Percentiles rank a stretch among this genome's conserved stretches.
Evolutionary conservation across 2,888 invertebrate species (phyloP).

Genomic region (Mythimna impura): DNA sequence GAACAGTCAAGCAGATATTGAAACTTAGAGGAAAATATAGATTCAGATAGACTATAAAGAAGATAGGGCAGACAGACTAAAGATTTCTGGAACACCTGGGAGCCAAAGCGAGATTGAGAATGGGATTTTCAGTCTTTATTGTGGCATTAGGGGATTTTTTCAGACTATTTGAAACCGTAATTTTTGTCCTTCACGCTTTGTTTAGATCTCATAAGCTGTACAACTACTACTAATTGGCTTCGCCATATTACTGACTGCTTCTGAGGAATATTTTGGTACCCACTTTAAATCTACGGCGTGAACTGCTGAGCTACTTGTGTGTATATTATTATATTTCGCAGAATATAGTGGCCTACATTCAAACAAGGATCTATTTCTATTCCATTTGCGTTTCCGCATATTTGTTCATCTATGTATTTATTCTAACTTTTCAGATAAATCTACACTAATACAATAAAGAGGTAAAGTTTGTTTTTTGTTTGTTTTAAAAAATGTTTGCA

Average conservation of each 20-base stretch:
- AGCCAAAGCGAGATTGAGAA: neutral
- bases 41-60: neutral
- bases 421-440: neutral
- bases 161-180: too few relatives aligned
- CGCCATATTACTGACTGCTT: neutral
- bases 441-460: too few relatives aligned
- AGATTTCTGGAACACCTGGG: neutral
- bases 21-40: neutral
- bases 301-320: neutral
- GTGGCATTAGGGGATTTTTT: too few relatives aligned
- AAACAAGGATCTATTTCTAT: conserved; percentile 34
- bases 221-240: neutral
- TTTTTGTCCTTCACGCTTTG: neutral
- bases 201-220: neutral
- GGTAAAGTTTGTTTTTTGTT: too few relatives aligned
- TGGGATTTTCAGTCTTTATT: neutral
- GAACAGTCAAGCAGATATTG: neutral
- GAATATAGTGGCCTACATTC: conserved; percentile 45
- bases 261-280: conserved; percentile 15
- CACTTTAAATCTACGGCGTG: neutral
- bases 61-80: neutral
- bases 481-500: too few relatives aligned
- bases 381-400: neutral
- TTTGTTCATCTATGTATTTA: too few relatives aligned
- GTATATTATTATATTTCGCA: conserved; percentile 36